phyloP scores from a whole-genome alignment of 2,797 vertebrate genomes.

The Gymnoscopelus microlampas region DNA sequence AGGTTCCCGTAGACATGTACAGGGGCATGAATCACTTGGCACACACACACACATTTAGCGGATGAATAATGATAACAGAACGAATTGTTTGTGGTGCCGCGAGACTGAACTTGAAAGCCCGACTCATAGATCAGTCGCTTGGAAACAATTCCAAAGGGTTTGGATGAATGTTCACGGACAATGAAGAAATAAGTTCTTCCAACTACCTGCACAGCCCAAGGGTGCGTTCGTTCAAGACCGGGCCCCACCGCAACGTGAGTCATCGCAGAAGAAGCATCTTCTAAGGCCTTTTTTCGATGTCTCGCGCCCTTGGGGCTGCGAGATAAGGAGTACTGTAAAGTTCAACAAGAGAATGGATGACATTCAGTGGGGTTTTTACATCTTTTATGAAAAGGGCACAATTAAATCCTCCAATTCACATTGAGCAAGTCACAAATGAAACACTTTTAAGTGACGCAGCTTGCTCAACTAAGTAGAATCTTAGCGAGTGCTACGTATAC shows the following conservation, averaged over 20 bases:
- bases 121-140: neutral
- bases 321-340: neutral
- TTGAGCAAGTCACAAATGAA: neutral
- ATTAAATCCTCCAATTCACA: neutral
- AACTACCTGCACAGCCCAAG: neutral
- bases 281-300: slow-evolving; percentile 9
- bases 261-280: slow-evolving; percentile 12
- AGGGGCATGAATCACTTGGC: neutral
- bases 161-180: neutral
- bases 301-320: slow-evolving; percentile 7
- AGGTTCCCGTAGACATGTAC: neutral
- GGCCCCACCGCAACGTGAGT: neutral
- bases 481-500: neutral
- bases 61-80: neutral
- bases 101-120: neutral
- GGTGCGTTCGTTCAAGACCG: slow-evolving; percentile 15
- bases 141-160: neutral
- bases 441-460: neutral
- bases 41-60: neutral
- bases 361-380: neutral
- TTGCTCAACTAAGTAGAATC: neutral
- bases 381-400: neutral
- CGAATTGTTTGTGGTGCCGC: neutral
- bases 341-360: neutral
- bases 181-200: slow-evolving; percentile 6